phyloP scores from a whole-genome alignment of 2,888 invertebrate genomes.

The Netelia fuscicornis region DNA sequence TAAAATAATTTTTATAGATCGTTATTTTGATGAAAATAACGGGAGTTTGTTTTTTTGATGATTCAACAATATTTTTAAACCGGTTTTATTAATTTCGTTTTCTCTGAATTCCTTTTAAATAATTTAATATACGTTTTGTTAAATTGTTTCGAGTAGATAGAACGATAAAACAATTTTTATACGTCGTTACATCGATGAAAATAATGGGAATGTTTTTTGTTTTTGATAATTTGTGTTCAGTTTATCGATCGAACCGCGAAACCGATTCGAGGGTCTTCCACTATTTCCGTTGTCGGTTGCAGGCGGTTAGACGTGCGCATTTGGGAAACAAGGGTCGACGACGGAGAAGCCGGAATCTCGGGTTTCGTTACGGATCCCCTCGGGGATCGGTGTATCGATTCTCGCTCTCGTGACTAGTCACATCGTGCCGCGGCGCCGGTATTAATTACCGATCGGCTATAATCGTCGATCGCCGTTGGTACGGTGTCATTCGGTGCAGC shows the following conservation, averaged over 20 bases:
- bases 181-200: neutral
- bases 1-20: neutral
- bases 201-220: no score
- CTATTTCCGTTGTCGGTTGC: neutral
- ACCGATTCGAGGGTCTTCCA: neutral
- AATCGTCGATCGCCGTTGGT: conserved; percentile 65
- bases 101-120: neutral
- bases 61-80: no score
- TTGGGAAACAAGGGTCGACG: conserved; percentile 2
- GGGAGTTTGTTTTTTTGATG: no score
- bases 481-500: conserved; percentile 63
- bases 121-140: neutral
- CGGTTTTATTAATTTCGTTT: neutral
- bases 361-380: conserved; percentile 56
- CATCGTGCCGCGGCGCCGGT: conserved; percentile 58
- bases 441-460: conserved; percentile 60
- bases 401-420: conserved; percentile 30
- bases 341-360: conserved; percentile 59
- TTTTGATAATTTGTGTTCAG: no score
- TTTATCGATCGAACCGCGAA: neutral
- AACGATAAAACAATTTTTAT: neutral
- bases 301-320: neutral
- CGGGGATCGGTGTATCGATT: conserved; percentile 61
- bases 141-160: no score
- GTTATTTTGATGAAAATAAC: neutral